Evolutionary conservation across 1,140 invertebrate genomes (phyloP).

Genomic region (Yoshiicerus persimilis): DNA sequence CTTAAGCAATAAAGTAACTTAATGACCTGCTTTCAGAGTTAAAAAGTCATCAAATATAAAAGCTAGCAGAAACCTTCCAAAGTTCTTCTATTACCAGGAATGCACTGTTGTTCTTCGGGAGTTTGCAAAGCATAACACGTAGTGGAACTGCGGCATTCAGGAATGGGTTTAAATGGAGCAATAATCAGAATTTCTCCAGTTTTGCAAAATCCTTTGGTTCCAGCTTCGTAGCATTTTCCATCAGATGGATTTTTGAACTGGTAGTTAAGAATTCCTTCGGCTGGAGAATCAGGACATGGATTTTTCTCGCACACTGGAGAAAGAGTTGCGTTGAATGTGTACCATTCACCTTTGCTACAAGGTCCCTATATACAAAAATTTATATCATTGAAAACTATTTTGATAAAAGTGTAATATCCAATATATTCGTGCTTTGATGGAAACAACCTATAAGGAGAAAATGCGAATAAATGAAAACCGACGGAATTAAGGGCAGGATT

Average conservation of each 20-base stretch:
- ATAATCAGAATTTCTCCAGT: conserved; percentile 27
- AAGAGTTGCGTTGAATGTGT: conserved; percentile 17
- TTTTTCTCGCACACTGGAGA: conserved; percentile 20
- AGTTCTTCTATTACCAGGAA: conserved; percentile 37
- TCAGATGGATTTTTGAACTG: conserved; percentile 30
- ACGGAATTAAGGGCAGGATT: background rate
- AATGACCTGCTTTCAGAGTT: background rate
- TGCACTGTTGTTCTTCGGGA: conserved; percentile 34
- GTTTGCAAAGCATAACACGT: conserved; percentile 24
- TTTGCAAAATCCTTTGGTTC: conserved; percentile 27
- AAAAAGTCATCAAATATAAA: background rate
- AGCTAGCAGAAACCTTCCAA: background rate
- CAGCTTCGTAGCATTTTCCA: conserved; percentile 29
- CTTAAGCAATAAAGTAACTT: background rate
- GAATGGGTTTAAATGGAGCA: conserved; percentile 34
- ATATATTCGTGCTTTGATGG: too few relatives aligned
- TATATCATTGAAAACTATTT: background rate
- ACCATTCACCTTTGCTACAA: conserved; percentile 37
- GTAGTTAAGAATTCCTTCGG: conserved; percentile 26
- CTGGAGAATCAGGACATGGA: conserved; percentile 1
- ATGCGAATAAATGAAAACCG: too few relatives aligned
- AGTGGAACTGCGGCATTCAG: conserved; percentile 22
- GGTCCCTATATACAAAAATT: conserved; percentile 37
- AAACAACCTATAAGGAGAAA: too few relatives aligned
- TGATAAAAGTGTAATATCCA: background rate